phyloP scores from a whole-genome alignment of 2,113 vertebrate species.

The Chinchilla lanigera region DNA sequence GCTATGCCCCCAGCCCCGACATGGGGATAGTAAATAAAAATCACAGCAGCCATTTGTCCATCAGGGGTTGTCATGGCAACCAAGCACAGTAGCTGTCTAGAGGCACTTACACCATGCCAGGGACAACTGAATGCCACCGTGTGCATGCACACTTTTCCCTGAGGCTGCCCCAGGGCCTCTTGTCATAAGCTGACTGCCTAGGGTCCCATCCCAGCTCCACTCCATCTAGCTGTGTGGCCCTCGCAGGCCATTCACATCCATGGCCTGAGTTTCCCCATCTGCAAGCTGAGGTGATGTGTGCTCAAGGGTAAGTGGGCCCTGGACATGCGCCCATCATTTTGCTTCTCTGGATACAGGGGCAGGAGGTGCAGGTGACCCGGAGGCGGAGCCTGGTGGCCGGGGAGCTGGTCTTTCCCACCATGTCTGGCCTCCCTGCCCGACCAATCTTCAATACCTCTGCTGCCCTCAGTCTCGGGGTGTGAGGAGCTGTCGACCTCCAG shows the following conservation, averaged over 20 bases:
- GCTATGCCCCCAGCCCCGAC: neutral
- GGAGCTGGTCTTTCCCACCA: conserved; percentile 89
- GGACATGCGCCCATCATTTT: rapidly evolving
- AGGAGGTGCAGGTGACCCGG: conserved; percentile 90
- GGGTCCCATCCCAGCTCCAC: neutral
- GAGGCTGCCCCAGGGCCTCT: neutral
- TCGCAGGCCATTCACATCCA: neutral
- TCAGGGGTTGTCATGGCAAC: neutral
- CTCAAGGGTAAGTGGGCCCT: neutral
- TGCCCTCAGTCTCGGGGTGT: conserved; percentile 86
- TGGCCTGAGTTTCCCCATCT: neutral
- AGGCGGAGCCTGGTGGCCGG: conserved; percentile 87
- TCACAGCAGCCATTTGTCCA: neutral
- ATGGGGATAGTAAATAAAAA: neutral
- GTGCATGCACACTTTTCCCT: neutral
- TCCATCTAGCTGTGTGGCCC: neutral
- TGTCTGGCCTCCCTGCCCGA: conserved; percentile 90
- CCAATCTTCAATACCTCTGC: conserved; percentile 90
- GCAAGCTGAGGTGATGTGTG: neutral
- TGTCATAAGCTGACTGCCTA: neutral
- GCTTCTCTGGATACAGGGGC: conserved; percentile 85
- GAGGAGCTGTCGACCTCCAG: conserved; percentile 88
- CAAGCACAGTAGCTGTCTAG: neutral
- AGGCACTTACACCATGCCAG: neutral
- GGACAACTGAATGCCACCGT: neutral